These are phyloP conservation scores for Phaethon lepturus DNA, from an alignment of 2,113 vertebrate genomes.

Conservation along the genomic window DNA sequence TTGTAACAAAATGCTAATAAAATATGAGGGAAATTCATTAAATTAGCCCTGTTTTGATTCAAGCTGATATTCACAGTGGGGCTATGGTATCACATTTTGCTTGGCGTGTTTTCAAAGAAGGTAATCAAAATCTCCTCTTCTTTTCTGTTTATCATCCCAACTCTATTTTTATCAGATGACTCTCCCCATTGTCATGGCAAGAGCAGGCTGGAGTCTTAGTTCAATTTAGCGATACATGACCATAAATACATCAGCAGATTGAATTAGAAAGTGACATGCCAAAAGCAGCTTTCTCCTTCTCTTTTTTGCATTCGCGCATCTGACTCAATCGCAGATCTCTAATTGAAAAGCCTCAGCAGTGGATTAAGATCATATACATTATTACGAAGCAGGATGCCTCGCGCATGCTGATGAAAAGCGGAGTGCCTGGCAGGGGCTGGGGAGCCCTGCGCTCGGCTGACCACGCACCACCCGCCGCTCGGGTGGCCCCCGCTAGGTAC, in stretches of 20 bases:
- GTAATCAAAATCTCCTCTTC: background rate
- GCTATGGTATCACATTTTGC: background rate
- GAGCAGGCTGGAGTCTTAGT: conserved; percentile 8
- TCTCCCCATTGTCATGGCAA: conserved; percentile 57
- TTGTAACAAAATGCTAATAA: background rate
- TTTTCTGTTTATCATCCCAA: conserved; percentile 22
- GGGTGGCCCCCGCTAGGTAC: accelerated
- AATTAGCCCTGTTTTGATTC: background rate
- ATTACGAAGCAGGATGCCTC: background rate
- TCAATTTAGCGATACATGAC: conserved; percentile 34
- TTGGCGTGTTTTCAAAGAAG: background rate
- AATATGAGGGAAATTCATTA: background rate
- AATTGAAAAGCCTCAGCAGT: conserved; percentile 44
- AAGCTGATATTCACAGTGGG: background rate
- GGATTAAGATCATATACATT: conserved; percentile 24
- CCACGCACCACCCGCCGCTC: background rate
- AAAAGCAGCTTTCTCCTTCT: background rate
- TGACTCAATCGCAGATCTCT: conserved; percentile 27
- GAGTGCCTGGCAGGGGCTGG: background rate
- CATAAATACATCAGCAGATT: conserved; percentile 58
- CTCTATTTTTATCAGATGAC: conserved; percentile 53
- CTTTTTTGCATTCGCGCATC: background rate
- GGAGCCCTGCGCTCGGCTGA: background rate
- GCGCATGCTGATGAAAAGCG: conserved; percentile 21
- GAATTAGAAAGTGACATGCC: conserved; percentile 7